A percentile compares a stretch with the other conserved stretches of the same genome.
phyloP scores from a whole-genome alignment of 2,888 invertebrate species.

The Keiferia lycopersicella region DNA sequence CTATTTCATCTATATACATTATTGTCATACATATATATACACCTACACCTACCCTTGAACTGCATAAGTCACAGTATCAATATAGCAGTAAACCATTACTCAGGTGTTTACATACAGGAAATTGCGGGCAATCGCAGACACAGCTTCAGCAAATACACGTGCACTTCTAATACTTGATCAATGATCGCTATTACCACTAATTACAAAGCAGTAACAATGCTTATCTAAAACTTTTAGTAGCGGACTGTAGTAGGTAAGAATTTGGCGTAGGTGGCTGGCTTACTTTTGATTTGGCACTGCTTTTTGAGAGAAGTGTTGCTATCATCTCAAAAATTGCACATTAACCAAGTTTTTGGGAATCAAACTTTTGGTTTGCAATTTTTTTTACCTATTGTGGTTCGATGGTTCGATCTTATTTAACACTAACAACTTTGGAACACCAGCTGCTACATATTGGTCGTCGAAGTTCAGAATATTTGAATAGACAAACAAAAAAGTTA shows the following conservation, averaged over 20 bases:
- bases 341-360: too few species aligned
- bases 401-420: too few species aligned
- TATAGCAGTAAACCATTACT: neutral
- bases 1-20: neutral
- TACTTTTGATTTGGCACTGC: neutral
- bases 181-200: too few species aligned
- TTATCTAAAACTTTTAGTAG: neutral
- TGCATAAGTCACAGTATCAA: neutral
- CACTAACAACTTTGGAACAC: too few species aligned
- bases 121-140: constrained; percentile 3
- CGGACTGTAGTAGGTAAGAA: neutral
- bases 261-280: neutral
- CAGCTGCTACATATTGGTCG: too few species aligned
- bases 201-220: neutral
- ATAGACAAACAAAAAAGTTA: too few species aligned
- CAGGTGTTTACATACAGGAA: constrained; percentile 11
- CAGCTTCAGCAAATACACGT: neutral
- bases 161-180: neutral
- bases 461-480: too few species aligned
- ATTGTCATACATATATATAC: neutral
- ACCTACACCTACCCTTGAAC: neutral
- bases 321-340: too few species aligned
- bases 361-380: too few species aligned
- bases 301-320: neutral
- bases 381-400: too few species aligned